A percentile compares a stretch with the other conserved stretches of the same genome.
These are phyloP conservation scores for Corvus hawaiiensis DNA, from an alignment of 2,113 vertebrate species.

Conservation along the genomic window DNA sequence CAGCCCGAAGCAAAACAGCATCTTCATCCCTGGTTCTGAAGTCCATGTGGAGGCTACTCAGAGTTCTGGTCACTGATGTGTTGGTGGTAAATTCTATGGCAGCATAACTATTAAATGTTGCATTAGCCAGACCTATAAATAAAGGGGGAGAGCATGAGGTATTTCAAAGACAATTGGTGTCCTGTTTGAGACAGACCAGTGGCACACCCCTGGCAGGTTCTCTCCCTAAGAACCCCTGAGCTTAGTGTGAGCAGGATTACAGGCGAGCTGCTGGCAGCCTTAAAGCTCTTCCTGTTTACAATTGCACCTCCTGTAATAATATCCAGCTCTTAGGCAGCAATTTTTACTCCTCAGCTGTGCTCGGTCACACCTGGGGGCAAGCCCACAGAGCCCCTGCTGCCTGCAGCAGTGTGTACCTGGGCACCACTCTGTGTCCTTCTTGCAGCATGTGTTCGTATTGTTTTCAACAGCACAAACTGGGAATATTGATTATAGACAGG, in stretches of 20 bases:
- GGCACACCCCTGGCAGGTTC: neutral
- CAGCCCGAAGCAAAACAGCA: slow-evolving; percentile 75
- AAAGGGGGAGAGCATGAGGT: neutral
- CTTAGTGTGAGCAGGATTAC: slow-evolving; percentile 41
- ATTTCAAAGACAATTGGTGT: neutral
- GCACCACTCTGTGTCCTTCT: neutral
- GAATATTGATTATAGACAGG: neutral
- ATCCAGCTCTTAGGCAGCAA: neutral
- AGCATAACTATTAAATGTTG: slow-evolving; percentile 76
- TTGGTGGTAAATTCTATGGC: slow-evolving; percentile 74
- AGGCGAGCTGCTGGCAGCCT: neutral
- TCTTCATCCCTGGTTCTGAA: slow-evolving; percentile 84
- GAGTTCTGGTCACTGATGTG: slow-evolving; percentile 55
- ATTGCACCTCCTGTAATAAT: neutral
- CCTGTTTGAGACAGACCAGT: neutral
- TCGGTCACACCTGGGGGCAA: neutral
- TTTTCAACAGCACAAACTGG: neutral
- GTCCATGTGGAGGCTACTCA: slow-evolving; percentile 76
- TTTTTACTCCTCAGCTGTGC: neutral
- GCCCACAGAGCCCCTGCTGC: neutral
- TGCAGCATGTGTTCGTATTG: neutral
- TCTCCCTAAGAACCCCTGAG: neutral
- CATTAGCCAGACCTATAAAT: slow-evolving; percentile 82
- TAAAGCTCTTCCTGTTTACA: slow-evolving; percentile 61
- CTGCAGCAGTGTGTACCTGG: neutral